Evolutionary conservation across 2,797 vertebrate genomes (phyloP), one percentile per base, ranked within the genome.

Genomic region (Poeciliopsis presidionis): DNA sequence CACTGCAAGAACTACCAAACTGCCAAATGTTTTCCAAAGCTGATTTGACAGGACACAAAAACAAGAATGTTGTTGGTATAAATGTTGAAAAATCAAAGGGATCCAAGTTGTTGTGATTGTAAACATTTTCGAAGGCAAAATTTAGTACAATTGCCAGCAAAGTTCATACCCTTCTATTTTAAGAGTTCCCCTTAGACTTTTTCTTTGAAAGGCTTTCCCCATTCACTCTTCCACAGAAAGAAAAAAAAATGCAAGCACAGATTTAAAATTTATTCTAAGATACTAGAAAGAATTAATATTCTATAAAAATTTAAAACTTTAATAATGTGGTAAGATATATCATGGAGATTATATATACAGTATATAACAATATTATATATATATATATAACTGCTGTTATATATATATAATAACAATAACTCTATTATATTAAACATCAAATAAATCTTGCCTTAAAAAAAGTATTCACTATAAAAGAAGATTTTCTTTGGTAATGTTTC

Each of bases 401-500:
- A 33, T 33, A 33, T 33, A 33, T 33, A 33, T 12, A n/a, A n/a
- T n/a, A 30, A 30, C 30, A 30, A 43, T 28, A 43, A 41, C 41
- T 3, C 2, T n/a, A 7, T 70, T 1, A 70, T 70, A 16, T 45
- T 14, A 70, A 45, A n/a, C 67, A 70, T 45, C 22, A 70, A 70
- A 70, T 70, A 70, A n/a, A 13, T 11, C 12, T 36, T 0, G 13
- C 18, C 13, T 49, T 49, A 49, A 65, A 18, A 33, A 28, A 33
- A 28, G 30, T 2, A 53, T 36, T 36, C 1, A 6, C 33, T 25
- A 28, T 43, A n/a, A 57, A 57, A 13, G 78, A 16, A 25, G 47
- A 28, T 75, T 75, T 39, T 18, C 73, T 33, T 16, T 46, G 45
- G n/a, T 61, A 63, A 45, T 0, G 51, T 33, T 72, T 77, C 74